phyloP scores from a whole-genome alignment of 2,888 invertebrate species.

The Elysia crispata region DNA sequence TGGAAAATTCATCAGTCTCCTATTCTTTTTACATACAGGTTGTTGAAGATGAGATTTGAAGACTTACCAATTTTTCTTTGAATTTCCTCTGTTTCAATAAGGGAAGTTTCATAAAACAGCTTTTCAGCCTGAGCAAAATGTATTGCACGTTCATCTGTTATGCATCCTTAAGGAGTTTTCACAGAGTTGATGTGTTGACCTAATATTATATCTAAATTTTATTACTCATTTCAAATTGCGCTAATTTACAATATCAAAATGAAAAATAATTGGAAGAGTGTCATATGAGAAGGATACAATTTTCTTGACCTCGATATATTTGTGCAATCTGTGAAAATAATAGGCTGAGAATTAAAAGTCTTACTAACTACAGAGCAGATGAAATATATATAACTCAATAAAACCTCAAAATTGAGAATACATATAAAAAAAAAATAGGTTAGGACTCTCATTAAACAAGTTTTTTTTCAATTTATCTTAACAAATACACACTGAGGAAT shows the following conservation, averaged over 20 bases:
- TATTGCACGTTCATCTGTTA: conserved; percentile 71
- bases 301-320: conserved; percentile 69
- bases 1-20: too few relatives aligned
- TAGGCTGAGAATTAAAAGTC: background rate
- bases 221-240: background rate
- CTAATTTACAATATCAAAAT: too few relatives aligned
- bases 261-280: too few relatives aligned
- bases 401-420: too few relatives aligned
- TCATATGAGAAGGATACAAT: conserved; percentile 69
- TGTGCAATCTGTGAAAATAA: conserved; percentile 70
- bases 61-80: conserved; percentile 69
- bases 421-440: too few relatives aligned
- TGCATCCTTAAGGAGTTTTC: conserved; percentile 52
- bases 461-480: background rate
- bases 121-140: conserved; percentile 76
- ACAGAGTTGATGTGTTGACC: too few relatives aligned
- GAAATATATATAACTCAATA: too few relatives aligned
- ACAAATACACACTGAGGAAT: background rate
- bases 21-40: too few relatives aligned
- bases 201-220: background rate
- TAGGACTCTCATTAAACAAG: too few relatives aligned
- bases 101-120: conserved; percentile 73
- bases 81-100: conserved; percentile 69
- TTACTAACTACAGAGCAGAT: too few relatives aligned
- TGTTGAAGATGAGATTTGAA: too few relatives aligned